phyloP scores from a whole-genome alignment of 2,797 vertebrate genomes.

The Cuniculus paca region DNA sequence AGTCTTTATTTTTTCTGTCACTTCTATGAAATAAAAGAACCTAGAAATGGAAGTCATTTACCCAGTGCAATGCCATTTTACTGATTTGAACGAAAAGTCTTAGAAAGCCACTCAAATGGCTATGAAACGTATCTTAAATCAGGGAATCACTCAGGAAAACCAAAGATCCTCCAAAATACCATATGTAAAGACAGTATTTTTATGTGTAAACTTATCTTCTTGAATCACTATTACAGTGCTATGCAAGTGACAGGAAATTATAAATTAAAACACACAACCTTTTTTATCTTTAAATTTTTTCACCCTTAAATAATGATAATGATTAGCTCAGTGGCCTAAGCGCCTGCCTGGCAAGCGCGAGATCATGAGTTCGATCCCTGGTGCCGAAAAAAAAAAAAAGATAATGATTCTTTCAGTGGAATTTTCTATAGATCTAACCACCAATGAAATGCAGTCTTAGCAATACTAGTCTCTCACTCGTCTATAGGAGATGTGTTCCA shows the following conservation, averaged over 20 bases:
- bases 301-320: not conserved
- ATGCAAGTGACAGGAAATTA: not conserved
- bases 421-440: slow-evolving; percentile 16
- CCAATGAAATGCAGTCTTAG: not conserved
- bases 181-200: not conserved
- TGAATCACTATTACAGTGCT: not conserved
- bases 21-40: slow-evolving; percentile 25
- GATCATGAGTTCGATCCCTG: no score
- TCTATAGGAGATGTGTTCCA: not conserved
- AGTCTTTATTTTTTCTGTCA: slow-evolving; percentile 7
- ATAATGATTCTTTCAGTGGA: not conserved
- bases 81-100: not conserved
- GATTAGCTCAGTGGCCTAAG: no score
- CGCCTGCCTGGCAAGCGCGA: no score
- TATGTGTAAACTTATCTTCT: not conserved
- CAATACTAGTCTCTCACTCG: not conserved
- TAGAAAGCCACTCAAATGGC: slow-evolving; percentile 42
- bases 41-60: not conserved
- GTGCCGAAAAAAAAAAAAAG: no score
- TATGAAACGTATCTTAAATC: not conserved
- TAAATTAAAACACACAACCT: slow-evolving; percentile 2
- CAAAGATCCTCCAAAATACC: not conserved
- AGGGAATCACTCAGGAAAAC: not conserved
- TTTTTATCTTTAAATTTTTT: slow-evolving; percentile 18
- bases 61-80: not conserved